phyloP scores from a whole-genome alignment of 2,113 vertebrate genomes.

The human region GRCh38 chr19:41125001-41125500 shows the following conservation, averaged over 20 bases:
- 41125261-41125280: neutral
- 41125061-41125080: neutral
- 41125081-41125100: neutral
- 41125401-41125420: neutral
- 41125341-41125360: neutral
- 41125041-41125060: neutral
- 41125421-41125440: neutral
- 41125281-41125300: neutral
- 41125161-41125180: neutral
- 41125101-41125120: neutral
- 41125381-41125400: neutral
- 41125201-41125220: neutral
- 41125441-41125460: neutral
- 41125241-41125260: neutral
- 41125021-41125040: neutral
- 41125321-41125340: neutral
- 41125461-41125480: neutral
- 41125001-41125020: neutral
- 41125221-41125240: neutral
- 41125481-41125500: constrained; percentile 19
- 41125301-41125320: neutral
- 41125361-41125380: neutral
- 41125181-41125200: neutral
- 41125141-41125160: neutral
- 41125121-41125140: neutral